These are phyloP conservation scores for Hydractinia echinata DNA, from an alignment of 30 jellyfish, hydroid and myxozoan genomes.

Conservation along the genomic window DNA sequence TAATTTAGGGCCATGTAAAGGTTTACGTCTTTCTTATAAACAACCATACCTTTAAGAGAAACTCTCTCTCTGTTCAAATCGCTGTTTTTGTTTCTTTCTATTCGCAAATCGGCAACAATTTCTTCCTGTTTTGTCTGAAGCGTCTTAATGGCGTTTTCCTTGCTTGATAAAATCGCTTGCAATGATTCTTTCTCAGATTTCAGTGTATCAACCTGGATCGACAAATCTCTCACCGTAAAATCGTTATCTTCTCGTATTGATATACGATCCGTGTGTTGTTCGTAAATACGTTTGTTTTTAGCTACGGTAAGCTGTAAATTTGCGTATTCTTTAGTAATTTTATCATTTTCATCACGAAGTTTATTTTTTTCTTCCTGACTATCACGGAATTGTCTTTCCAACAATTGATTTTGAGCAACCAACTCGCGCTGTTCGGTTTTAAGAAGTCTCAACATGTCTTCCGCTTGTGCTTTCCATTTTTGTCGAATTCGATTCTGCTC, in stretches of 20 bases:
- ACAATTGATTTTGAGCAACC: conserved; percentile 2
- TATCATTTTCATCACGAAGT: conserved; percentile 2
- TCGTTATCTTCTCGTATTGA: no score
- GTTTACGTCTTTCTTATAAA: no score
- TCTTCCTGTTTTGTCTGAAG: background rate
- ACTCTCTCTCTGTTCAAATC: no score
- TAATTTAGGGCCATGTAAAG: no score
- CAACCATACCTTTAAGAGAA: no score
- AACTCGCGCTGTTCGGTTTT: background rate
- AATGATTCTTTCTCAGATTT: background rate
- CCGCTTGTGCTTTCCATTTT: conserved; percentile 11
- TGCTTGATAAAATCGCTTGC: background rate
- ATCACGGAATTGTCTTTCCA: conserved; percentile 4
- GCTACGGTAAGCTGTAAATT: background rate
- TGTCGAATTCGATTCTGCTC: conserved; percentile 9
- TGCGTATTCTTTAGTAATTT: background rate
- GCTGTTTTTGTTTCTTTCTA: no score
- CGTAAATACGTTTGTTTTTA: background rate
- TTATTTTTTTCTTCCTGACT: background rate
- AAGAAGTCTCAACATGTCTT: background rate
- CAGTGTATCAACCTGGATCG: background rate
- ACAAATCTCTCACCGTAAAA: no score
- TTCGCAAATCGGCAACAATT: no score
- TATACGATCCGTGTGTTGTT: background rate
- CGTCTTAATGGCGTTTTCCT: background rate